phyloP scores from a whole-genome alignment of 2,113 vertebrate species.

The Coregonus clupeaformis region DNA sequence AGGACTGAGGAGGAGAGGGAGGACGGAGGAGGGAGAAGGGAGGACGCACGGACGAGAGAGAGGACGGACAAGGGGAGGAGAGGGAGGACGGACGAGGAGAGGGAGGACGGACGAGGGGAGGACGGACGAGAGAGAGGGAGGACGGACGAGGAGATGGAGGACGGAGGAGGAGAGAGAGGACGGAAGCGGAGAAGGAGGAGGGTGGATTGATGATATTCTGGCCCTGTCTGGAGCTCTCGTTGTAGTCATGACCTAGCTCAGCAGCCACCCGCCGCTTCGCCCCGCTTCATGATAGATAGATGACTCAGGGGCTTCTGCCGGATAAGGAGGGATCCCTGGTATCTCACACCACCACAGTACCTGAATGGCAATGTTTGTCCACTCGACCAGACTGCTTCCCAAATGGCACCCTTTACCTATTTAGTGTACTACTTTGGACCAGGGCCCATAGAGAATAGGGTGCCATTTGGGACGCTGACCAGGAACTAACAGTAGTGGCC shows the following conservation, averaged over 20 bases:
- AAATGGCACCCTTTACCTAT: no score
- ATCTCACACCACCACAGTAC: conserved; percentile 73
- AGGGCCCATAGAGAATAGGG: no score
- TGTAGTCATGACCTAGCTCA: conserved; percentile 50
- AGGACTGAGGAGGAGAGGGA: conserved; percentile 8
- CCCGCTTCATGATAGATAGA: conserved; percentile 73
- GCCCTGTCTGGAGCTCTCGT: conserved; percentile 36
- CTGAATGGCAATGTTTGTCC: conserved; percentile 58
- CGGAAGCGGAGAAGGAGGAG: conserved; percentile 9
- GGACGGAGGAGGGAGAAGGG: conserved; percentile 8
- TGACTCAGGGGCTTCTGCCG: conserved; percentile 71
- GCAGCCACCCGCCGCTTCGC: conserved; percentile 19
- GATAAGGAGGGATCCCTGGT: conserved; percentile 79
- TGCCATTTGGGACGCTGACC: no score
- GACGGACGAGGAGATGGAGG: conserved; percentile 5
- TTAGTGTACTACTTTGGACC: no score
- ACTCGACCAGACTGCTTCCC: not conserved
- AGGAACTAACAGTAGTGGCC: no score
- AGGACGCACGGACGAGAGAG: no score
- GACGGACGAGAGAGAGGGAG: not conserved
- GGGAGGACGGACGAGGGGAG: conserved; percentile 13
- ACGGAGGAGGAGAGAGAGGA: not conserved
- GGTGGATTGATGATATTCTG: conserved; percentile 55
- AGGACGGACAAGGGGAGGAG: no score
- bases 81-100: conserved; percentile 11